Base-by-base conservation (phyloP, 2,888 invertebrate species). In the Andrena hattorfiana region DNA sequence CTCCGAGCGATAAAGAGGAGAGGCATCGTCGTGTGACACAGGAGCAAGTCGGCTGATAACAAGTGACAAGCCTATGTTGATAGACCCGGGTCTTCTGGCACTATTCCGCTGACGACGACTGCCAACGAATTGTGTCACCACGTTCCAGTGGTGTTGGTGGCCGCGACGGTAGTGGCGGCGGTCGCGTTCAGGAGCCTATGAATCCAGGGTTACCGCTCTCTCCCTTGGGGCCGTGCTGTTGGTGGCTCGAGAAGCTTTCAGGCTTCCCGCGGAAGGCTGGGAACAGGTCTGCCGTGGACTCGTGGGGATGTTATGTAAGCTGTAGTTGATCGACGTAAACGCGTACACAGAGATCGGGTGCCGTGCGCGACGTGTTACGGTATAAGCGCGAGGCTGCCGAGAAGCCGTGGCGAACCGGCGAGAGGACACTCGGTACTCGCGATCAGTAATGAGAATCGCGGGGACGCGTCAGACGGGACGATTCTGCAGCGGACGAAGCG, bases 271-370 rank as follows among this genome's bases (percentile, higher is more conserved):
- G 82, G 85, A 89, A 89, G 75, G 73, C 75, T 85, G 71, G 68
- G 77, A 89, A 90, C 81, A 81, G 84, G 75, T 84, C 75, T 77
- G 73, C 59, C 67, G 81, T 32, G 63, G 49, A 83, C 64, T 85
- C 73, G 87, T 87, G 89, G 89, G 87, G 79, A 84, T 89, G 89
- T 89, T 89, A 89, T 84, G 85, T 89, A 89, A 90, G 89, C 79
- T 35, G 49, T 69, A 78, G 68, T 78, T 63, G 77, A 64, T 82
- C 66, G 70, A 68, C 76, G 60, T 51, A 59, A 62, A 72, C 85
- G 54, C 64, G 68, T 23, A 81, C 69, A 62, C 32, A 70, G 60
- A 79, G 7, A 48, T 42, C 64, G 74, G 23, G 56, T 26, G 56
- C 20, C 26, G 74, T 23, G 30, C 64, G 23, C 56, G 28, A 56